Percentiles rank a stretch among this genome's conserved stretches.
Evolutionary conservation across 2,888 invertebrate genomes (phyloP).

Genomic region (Hyalella azteca): DNA sequence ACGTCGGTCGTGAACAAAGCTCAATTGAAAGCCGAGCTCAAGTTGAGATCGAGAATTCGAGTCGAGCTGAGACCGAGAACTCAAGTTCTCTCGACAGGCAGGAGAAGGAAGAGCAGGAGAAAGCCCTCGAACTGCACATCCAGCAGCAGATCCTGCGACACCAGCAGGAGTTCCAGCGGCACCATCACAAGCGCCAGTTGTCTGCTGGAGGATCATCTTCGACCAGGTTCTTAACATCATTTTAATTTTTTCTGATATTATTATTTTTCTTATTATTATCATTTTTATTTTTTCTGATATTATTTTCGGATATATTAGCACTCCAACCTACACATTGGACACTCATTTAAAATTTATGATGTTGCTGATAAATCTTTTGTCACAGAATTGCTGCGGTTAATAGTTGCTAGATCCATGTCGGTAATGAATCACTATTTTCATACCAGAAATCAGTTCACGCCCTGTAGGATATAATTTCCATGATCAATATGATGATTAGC

Average conservation of each 20-base stretch:
- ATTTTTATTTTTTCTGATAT: not conserved
- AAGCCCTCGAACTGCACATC: not conserved
- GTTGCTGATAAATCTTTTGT: not conserved
- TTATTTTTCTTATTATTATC: too few relatives aligned
- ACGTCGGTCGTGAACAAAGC: too few relatives aligned
- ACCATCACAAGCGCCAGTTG: not conserved
- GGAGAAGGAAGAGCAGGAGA: conserved; percentile 1
- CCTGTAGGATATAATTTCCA: too few relatives aligned
- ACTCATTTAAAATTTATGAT: not conserved
- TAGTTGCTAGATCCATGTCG: not conserved
- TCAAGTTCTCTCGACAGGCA: not conserved
- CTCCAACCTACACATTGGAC: too few relatives aligned
- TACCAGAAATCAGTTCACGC: too few relatives aligned
- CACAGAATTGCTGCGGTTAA: not conserved
- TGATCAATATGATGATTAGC: too few relatives aligned
- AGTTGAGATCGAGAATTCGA: not conserved
- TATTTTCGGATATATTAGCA: not conserved
- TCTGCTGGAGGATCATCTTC: not conserved
- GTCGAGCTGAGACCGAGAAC: not conserved
- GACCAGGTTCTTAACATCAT: not conserved
- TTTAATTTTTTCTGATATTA: not conserved
- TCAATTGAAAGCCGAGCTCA: not conserved
- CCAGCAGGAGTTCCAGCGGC: not conserved
- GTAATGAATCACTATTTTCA: not conserved
- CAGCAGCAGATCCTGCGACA: conserved; percentile 8